Conservation (phyloP, 2,113 vertebrate species). For the Dicentrarchus labrax region DNA sequence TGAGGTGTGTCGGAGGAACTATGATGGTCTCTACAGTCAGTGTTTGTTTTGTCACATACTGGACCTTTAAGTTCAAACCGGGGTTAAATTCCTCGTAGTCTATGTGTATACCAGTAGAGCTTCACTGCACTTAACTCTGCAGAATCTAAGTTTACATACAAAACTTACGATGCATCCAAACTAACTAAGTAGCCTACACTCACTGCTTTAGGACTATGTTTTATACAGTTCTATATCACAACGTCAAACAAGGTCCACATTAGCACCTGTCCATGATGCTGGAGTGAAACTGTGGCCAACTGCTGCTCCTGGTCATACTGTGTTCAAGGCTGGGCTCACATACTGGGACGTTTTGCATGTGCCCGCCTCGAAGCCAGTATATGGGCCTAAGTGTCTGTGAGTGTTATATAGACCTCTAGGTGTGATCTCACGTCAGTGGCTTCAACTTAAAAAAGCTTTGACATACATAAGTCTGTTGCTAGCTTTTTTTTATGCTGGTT, state of each 20-base stretch:
- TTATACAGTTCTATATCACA: neutral
- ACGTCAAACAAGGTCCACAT: neutral
- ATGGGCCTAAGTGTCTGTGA: neutral
- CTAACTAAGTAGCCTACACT: neutral
- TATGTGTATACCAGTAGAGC: too few species aligned
- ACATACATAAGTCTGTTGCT: too few species aligned
- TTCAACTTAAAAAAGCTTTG: neutral
- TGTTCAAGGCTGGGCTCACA: neutral
- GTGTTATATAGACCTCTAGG: neutral
- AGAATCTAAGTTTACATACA: neutral
- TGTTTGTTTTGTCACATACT: too few species aligned
- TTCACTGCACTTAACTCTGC: too few species aligned
- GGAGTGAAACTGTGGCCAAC: neutral
- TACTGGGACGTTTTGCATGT: neutral
- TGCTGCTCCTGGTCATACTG: neutral
- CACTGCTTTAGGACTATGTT: neutral
- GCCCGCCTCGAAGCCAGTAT: neutral
- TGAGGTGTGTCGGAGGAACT: too few species aligned
- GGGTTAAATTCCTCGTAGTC: too few species aligned
- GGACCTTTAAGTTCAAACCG: neutral
- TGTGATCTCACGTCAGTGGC: neutral
- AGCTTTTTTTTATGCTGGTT: too few species aligned
- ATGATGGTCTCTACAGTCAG: too few species aligned
- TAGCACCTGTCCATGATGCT: constrained; percentile 27
- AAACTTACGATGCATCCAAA: neutral